phyloP scores from a whole-genome alignment of 2,113 vertebrate genomes.

The Hyla sarda region DNA sequence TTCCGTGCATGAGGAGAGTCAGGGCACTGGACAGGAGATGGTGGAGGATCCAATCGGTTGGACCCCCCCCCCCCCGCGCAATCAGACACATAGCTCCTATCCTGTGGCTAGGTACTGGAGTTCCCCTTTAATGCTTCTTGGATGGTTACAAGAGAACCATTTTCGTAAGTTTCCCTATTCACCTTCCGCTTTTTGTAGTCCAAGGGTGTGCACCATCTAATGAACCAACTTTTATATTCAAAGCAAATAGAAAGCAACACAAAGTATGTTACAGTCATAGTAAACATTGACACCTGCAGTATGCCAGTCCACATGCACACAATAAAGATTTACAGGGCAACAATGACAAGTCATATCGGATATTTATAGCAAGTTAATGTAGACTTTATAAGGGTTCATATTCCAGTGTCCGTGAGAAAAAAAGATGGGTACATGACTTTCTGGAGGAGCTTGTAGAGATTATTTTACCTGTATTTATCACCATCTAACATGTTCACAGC shows the following conservation, averaged over 20 bases:
- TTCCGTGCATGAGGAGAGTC: no score
- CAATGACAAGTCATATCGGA: background rate
- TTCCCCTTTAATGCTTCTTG: no score
- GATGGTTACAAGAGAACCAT: background rate
- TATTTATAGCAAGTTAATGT: background rate
- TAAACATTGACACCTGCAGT: slow-evolving; percentile 34
- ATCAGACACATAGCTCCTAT: no score
- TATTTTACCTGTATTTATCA: no score
- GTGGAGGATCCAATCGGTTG: no score
- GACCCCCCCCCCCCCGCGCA: no score
- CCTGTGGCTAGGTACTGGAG: no score
- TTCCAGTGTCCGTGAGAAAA: no score
- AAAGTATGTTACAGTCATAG: background rate
- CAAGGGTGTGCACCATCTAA: slow-evolving; percentile 5
- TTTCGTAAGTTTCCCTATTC: background rate
- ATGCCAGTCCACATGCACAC: background rate
- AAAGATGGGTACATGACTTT: no score
- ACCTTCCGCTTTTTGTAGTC: background rate
- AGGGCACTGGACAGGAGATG: background rate
- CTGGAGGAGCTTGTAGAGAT: no score
- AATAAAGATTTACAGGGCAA: background rate
- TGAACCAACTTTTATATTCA: slow-evolving; percentile 8
- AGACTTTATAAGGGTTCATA: background rate
- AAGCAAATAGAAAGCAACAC: slow-evolving; percentile 1
- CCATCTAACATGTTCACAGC: no score